Base-by-base conservation (phyloP, 2,888 invertebrate species). In the Notodonta ziczac region DNA sequence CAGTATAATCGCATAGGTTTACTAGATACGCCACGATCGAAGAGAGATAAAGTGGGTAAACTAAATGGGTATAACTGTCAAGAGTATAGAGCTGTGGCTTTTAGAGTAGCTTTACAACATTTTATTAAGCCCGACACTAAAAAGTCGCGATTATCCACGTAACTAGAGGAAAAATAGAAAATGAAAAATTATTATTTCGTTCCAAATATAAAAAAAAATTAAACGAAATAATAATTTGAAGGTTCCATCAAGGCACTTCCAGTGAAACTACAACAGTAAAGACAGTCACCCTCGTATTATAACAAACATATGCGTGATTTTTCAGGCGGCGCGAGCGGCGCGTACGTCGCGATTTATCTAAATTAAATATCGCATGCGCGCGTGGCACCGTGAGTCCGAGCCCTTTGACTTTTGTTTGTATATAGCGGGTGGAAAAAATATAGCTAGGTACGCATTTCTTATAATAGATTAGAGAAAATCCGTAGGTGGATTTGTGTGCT, bases 341-440 rank as follows among this genome's bases (percentile, higher is more conserved):
- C 87, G 82, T 84, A 87, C 90, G 89, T 89, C 89, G 88, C 92
- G 93, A 93, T 93, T 93, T 93, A 93, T 93, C 93, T 93, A 93
- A 93, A 93, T 93, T 92, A 93, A 93, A 91, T 86, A 93, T 93
- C 93, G 86, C 84, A 89, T 83, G 88, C 87, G 89, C 90, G 86
- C 87, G 91, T 87, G 85, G 80, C 87, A 81, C 80, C 82, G 78
- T 83, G 85, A 83, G 86, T 80, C 82, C 83, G 76, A 78, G 81
- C 81, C 84, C 82, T 84, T 73, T 80, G 82, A 82, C 81, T 87
- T 64, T 82, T 78, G 74, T 70, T 65, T 71, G 68, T 73, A 81
- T 86, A 89, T 85, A 86, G 84, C 55, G 66, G 81, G 89, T 66
- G 12, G 10, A 6, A 53, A 53, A 51, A 51, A n/a, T n/a, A 46